These are phyloP conservation scores for Anagrus nilaparvatae DNA, from an alignment of 1,140 invertebrate species.

Conservation along the genomic window DNA sequence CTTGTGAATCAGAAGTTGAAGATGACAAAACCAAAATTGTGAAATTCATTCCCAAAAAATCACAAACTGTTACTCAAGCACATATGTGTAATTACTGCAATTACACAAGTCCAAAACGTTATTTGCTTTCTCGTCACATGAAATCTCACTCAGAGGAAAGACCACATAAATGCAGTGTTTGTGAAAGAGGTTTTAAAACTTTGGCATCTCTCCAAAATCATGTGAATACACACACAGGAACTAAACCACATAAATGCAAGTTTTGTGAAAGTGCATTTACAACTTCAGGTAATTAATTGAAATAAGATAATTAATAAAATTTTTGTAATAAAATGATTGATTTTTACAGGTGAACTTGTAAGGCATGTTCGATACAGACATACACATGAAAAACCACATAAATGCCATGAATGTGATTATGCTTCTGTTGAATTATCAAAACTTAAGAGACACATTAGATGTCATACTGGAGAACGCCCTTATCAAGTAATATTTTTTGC, in stretches of 20 bases:
- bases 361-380: constrained; percentile 86
- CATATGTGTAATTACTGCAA: constrained; percentile 85
- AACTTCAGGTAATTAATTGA: constrained; percentile 67
- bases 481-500: constrained; percentile 51
- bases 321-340: background rate
- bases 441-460: constrained; percentile 83
- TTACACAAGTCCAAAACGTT: constrained; percentile 81
- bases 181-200: constrained; percentile 92
- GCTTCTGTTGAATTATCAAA: constrained; percentile 90
- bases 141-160: constrained; percentile 91
- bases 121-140: constrained; percentile 86
- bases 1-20: constrained; percentile 54
- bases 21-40: constrained; percentile 62
- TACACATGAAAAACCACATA: constrained; percentile 92
- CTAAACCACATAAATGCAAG: constrained; percentile 90
- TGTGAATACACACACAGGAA: constrained; percentile 92
- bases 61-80: constrained; percentile 56
- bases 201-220: constrained; percentile 89
- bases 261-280: constrained; percentile 89
- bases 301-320: constrained; percentile 2
- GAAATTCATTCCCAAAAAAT: constrained; percentile 58
- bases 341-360: constrained; percentile 71
- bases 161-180: constrained; percentile 89
- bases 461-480: constrained; percentile 79
- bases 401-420: constrained; percentile 90